Conservation (phyloP, 2,888 invertebrate genomes). For the Morpho helenor region DNA sequence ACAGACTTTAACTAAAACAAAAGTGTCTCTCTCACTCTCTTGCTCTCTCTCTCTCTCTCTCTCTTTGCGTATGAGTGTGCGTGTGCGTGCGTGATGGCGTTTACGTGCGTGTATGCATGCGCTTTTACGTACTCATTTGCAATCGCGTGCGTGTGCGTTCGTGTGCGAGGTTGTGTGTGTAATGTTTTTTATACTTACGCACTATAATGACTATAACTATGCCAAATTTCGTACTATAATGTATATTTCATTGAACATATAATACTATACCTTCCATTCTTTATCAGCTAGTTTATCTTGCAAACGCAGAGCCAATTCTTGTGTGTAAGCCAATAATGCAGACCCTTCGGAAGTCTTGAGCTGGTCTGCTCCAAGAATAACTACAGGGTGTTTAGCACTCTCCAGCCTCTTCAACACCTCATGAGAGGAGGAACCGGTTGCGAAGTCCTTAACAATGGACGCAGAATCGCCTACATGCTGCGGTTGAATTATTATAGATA, state of each 20-base stretch:
- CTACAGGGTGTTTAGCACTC: constrained; percentile 92
- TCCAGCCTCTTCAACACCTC: constrained; percentile 79
- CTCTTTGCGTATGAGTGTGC: too few relatives aligned
- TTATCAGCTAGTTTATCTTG: constrained; percentile 75
- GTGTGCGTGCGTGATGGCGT: too few relatives aligned
- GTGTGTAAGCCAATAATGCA: constrained; percentile 86
- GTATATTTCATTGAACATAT: background rate
- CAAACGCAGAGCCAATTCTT: constrained; percentile 83
- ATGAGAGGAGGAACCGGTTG: constrained; percentile 82
- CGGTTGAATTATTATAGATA: background rate
- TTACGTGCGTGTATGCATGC: too few relatives aligned
- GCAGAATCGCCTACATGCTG: constrained; percentile 92
- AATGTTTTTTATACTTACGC: too few relatives aligned
- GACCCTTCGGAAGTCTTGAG: constrained; percentile 88
- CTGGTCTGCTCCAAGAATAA: constrained; percentile 94
- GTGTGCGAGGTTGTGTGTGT: too few relatives aligned
- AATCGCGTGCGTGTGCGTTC: too few relatives aligned
- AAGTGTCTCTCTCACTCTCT: too few relatives aligned
- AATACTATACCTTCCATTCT: constrained; percentile 66
- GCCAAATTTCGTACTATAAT: background rate
- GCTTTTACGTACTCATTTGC: too few relatives aligned
- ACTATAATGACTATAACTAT: too few relatives aligned
- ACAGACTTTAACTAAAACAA: too few relatives aligned
- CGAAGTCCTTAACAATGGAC: constrained; percentile 85
- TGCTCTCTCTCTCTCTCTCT: too few relatives aligned